A percentile compares a stretch with the other conserved stretches of the same genome.
phyloP scores from a whole-genome alignment of 1,140 invertebrate genomes.

The Eriosoma lanigerum region DNA sequence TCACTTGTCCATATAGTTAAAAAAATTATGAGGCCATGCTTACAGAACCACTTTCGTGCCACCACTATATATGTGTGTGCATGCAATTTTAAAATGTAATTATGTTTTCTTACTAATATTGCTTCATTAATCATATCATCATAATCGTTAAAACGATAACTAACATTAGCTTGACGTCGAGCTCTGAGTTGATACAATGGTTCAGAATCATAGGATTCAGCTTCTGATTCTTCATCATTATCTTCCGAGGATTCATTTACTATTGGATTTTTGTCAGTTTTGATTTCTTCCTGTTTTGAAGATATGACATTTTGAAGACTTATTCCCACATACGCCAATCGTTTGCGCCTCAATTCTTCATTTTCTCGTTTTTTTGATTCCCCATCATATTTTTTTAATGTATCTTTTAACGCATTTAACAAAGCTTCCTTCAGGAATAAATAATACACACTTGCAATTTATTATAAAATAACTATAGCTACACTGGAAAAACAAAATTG shows the following conservation, averaged over 20 bases:
- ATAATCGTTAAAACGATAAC: constrained; percentile 87
- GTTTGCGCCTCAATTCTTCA: constrained; percentile 70
- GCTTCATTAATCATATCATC: constrained; percentile 92
- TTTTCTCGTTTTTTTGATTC: constrained; percentile 64
- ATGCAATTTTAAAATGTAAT: not conserved
- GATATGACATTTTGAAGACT: constrained; percentile 74
- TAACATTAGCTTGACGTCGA: constrained; percentile 72
- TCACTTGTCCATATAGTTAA: no score
- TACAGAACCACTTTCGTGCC: no score
- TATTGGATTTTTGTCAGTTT: constrained; percentile 51
- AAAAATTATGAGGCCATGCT: no score
- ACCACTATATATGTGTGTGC: no score
- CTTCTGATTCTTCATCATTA: constrained; percentile 56
- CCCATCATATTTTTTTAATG: constrained; percentile 61
- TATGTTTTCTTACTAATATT: constrained; percentile 63
- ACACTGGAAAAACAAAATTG: constrained; percentile 37
- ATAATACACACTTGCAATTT: not conserved
- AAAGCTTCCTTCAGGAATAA: constrained; percentile 64
- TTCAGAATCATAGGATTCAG: constrained; percentile 59
- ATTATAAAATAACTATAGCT: no score
- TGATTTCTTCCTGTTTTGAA: constrained; percentile 43
- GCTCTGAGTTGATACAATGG: constrained; percentile 81
- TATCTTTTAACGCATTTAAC: constrained; percentile 65
- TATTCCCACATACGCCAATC: constrained; percentile 75
- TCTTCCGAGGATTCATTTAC: constrained; percentile 57